Conservation (phyloP, 2,113 vertebrate genomes). For the Cervus canadensis region DNA sequence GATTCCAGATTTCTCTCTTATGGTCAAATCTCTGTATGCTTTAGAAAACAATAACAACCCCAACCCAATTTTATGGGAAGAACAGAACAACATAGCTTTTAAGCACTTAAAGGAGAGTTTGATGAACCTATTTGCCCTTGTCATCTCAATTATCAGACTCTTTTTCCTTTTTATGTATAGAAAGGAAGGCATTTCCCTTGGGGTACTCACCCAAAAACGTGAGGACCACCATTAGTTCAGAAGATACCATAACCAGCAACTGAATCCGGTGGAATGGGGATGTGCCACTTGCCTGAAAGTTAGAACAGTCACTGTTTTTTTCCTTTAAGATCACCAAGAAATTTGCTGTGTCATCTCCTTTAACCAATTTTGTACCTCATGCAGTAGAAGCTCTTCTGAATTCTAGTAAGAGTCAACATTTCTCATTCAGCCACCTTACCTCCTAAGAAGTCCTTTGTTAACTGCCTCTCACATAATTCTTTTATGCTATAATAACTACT, state of each 20-base stretch:
- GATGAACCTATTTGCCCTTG: neutral
- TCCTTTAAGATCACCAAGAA: neutral
- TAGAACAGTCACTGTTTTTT: neutral
- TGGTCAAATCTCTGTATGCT: neutral
- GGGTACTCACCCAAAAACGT: neutral
- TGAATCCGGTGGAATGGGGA: neutral
- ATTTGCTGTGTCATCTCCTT: neutral
- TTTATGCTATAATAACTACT: neutral
- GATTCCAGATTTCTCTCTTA: neutral
- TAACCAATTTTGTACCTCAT: neutral
- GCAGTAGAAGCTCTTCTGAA: neutral
- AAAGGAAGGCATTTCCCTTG: neutral
- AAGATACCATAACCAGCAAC: neutral
- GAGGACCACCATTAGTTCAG: neutral
- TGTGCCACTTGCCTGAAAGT: neutral
- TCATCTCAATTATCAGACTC: neutral
- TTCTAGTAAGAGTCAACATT: neutral
- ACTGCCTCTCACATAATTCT: neutral
- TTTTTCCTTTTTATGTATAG: neutral
- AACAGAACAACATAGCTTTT: neutral
- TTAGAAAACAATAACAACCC: neutral
- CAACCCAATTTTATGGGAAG: neutral
- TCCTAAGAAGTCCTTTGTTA: neutral
- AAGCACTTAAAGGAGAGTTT: neutral
- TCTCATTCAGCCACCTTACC: neutral